Base-by-base conservation (phyloP, 2,113 vertebrate species). In the Elachura formosa region DNA sequence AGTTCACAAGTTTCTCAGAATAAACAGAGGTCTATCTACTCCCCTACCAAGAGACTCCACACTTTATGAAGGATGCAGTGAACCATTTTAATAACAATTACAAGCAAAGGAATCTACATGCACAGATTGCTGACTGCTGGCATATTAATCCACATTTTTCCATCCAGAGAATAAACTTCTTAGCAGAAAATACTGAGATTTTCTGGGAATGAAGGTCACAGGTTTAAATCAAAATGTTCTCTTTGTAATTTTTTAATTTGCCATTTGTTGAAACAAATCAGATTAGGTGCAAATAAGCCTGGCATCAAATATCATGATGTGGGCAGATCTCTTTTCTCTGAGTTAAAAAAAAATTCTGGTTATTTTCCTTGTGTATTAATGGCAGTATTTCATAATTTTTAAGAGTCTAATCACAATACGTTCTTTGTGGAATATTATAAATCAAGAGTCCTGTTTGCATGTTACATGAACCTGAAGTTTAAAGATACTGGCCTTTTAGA, bases 1-100 rank as follows among this genome's bases (percentile, higher is more conserved):
- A 90, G 79, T 81, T 96, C 91, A 88, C 24, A 38, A 74, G 84
- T 66, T 96, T 56, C 81, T 93, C 71, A 54, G 93, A 94, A 96
- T 87, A 94, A 97, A 95, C 81, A 89, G 36, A 77, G 17, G 43
- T 79, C 52, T 67, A 22, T 52, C 40, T 49, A 81, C 79, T 87
- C 26, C 41, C 66, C 56, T 75, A 93, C 19, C 88, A 62, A 64
- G 87, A 92, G 89, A 89, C 58, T 93, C 72, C 40, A 87, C 64
- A 41, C 75, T 61, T 85, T 48, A 73, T 84, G 71, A 38, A 55
- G 87, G 46, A 46, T 19, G 78, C 92, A 94, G 73, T 63, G 81
- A 92, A 94, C 67, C 85, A 84, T 43, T 40, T 87, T 88, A 83
- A 68, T 64, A 92, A 93, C 88, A 96, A 88, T 87, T 92, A 89